A percentile compares a stretch with the other conserved stretches of the same genome.
phyloP scores from a whole-genome alignment of 2,888 invertebrate genomes.

The Orchestes rusci region DNA sequence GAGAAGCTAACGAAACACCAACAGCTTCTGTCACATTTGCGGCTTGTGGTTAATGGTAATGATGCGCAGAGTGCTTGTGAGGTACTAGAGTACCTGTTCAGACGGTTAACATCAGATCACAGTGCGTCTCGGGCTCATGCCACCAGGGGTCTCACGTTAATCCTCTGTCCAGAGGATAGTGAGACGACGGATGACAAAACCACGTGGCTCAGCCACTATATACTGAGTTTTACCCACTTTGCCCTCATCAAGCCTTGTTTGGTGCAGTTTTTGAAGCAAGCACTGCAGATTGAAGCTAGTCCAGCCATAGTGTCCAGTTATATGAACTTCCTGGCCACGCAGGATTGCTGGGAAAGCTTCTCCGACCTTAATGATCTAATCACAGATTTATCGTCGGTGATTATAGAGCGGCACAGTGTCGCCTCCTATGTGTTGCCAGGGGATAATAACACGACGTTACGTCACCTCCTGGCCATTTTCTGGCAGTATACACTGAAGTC shows the following conservation, averaged over 20 bases:
- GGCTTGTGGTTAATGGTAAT: slow-evolving; percentile 49
- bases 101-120: slow-evolving; percentile 76
- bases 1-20: slow-evolving; percentile 67
- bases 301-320: slow-evolving; percentile 77
- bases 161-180: slow-evolving; percentile 41
- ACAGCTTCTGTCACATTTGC: slow-evolving; percentile 56
- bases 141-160: slow-evolving; percentile 46
- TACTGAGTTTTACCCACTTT: slow-evolving; percentile 77
- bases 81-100: slow-evolving; percentile 82
- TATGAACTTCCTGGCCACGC: slow-evolving; percentile 73
- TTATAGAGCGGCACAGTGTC: slow-evolving; percentile 85
- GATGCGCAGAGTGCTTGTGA: slow-evolving; percentile 59
- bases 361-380: slow-evolving; percentile 61
- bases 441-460: slow-evolving; percentile 52
- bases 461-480: slow-evolving; percentile 64
- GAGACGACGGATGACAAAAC: slow-evolving; percentile 33
- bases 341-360: slow-evolving; percentile 60
- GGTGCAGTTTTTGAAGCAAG: slow-evolving; percentile 68
- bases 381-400: slow-evolving; percentile 80
- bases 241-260: slow-evolving; percentile 60
- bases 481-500: slow-evolving; percentile 68
- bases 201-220: slow-evolving; percentile 54
- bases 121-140: slow-evolving; percentile 72
- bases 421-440: slow-evolving; percentile 61
- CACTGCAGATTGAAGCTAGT: slow-evolving; percentile 86